A percentile compares a stretch with the other conserved stretches of the same genome.
Evolutionary conservation across 2,113 vertebrate species (phyloP).

Genomic region (Agelaius phoeniceus): DNA sequence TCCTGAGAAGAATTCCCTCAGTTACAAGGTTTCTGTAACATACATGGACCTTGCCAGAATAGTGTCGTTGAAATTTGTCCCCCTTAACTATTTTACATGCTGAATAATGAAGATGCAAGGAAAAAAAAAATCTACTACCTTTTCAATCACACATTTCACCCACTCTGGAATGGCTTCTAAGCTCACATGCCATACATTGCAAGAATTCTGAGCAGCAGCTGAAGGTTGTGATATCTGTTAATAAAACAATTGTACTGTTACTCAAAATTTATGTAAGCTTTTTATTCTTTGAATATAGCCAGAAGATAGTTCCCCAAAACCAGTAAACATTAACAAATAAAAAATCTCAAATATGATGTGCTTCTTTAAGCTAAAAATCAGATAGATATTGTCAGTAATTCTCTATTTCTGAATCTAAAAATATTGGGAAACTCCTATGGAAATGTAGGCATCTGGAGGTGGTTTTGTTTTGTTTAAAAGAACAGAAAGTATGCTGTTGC

Average conservation of each 20-base stretch:
- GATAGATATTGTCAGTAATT: neutral
- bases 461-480: neutral
- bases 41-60: neutral
- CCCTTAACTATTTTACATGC: neutral
- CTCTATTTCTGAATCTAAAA: neutral
- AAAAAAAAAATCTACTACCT: constrained; percentile 66
- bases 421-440: neutral
- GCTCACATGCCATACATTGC: constrained; percentile 82
- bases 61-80: neutral
- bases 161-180: constrained; percentile 83
- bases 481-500: neutral
- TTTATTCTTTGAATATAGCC: neutral
- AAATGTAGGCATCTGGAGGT: neutral
- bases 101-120: neutral
- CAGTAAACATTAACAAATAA: neutral
- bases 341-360: neutral
- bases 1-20: neutral
- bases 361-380: neutral
- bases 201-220: constrained; percentile 47
- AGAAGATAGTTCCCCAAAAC: neutral
- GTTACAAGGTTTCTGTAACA: neutral
- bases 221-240: constrained; percentile 37
- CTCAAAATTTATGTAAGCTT: neutral
- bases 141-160: constrained; percentile 77
- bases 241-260: neutral